Evolutionary conservation across 2,888 invertebrate species (phyloP), one percentile per base, ranked within the genome.

Genomic region (Molanna angustata): DNA sequence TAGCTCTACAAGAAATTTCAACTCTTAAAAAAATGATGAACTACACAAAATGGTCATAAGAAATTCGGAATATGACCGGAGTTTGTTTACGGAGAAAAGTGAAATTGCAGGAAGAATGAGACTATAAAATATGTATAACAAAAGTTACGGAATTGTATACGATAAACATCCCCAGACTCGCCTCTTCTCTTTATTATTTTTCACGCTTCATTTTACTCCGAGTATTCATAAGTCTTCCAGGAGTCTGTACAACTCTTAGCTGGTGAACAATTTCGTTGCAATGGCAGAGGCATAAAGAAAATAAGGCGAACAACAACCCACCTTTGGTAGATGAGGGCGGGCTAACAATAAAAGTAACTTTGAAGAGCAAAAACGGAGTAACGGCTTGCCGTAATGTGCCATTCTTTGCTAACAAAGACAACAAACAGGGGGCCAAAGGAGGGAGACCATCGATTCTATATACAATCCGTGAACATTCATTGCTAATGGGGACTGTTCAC

Each of bases 201-300:
- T 45, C 46, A 22, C 33, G 52, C 46, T 52, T 49, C 52, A 46
- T 52, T 52, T 56, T 52, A 52, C 41, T 41, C 42, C 45, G 45
- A 35, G 49, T 40, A 49, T 49, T 56, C 43, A 46, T 52, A 56
- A 56, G 52, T 49, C 52, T 51, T 45, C 20, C 45, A 18, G 40
- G 21, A 27, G 31, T 27, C 40, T 13, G 33, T 33, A 33, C 48
- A 42, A 35, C 21, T 46, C 32, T 39, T 19, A 44, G 45, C 50
- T 33, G 31, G 33, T 47, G 44, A 50, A 53, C 50, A 52, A 49
- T 45, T 49, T 35, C 42, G 39, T 21, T 49, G 52, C 52, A 52
- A 27, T 27, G 27, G 27, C 6, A 27, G 27, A 4, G 27, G 27
- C 27, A 40, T 37, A 21, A 52, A 39, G 31, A 52, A 18, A 43